Evolutionary conservation across 2,797 vertebrate genomes (phyloP), one percentile per base, ranked within the genome.

Genomic region (Syngnathus rostellatus): DNA sequence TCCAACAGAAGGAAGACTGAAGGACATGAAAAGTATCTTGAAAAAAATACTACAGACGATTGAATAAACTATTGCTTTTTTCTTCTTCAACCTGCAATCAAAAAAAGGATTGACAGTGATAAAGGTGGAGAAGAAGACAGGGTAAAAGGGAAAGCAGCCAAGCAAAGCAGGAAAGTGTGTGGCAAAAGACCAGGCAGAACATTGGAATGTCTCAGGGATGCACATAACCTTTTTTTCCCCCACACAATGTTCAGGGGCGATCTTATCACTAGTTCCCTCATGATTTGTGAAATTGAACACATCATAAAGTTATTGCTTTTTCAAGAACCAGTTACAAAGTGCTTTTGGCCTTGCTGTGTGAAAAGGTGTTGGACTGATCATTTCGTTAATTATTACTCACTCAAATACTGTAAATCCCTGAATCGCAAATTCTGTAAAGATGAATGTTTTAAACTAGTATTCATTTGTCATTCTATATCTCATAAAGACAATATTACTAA

Each of bases 1-100:
- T 71, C 37, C 11, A 39, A 19, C 23, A 38, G 23, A 60, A 39
- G 72, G 25, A 65, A 45, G 64, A 63, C 69, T 70, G 65, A 9
- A 55, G 40, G 1, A 63, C 23, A 63, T 19, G 39, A 55, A 41
- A 53, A 39, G 31, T 37, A 63, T 37, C 64, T 50, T 41, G 54
- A 7, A 37, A 54, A 58, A 68, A 63, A 31, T 31, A 31, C 31
- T 31, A 31, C 31, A 31, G 31, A 3, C 31, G 31, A 31, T 31
- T 31, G 31, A 31, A 31, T 31, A 31, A 31, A 31, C 31, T 31
- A 31, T 31, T 0, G 31, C 31, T 45, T 62, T 68, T 62, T 58
- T 81, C 62, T 8, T 82, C 81, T 74, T 75, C 77, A 67, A 80
- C 89, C 90, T 90, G 89, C 58, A 85, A 87, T 17, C 31, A 78